A percentile compares a stretch with the other conserved stretches of the same genome.
These are phyloP conservation scores for Lasioglossum malachurum DNA, from an alignment of 2,888 invertebrate species.

Conservation along the genomic window DNA sequence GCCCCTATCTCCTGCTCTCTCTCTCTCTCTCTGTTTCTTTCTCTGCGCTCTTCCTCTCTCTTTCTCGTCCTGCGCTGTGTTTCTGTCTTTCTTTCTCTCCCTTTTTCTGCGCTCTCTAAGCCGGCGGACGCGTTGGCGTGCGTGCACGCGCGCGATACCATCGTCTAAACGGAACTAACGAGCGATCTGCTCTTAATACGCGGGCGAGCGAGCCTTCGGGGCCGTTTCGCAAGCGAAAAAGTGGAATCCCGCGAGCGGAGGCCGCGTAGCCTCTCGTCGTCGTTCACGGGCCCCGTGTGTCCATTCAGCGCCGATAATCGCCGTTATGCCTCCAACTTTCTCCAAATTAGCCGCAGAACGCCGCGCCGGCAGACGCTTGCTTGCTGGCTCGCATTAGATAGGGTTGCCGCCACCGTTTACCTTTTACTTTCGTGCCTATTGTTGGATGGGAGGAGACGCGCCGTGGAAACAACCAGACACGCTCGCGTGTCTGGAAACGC, in stretches of 20 bases:
- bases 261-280: conserved; percentile 17
- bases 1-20: neutral
- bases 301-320: conserved; percentile 71
- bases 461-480: conserved; percentile 18
- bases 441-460: conserved; percentile 45
- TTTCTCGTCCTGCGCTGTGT: neutral
- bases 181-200: conserved; percentile 53
- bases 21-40: neutral
- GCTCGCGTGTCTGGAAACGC: conserved; percentile 28
- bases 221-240: conserved; percentile 24
- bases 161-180: conserved; percentile 69
- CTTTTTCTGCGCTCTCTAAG: neutral
- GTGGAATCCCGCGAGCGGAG: conserved; percentile 2
- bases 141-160: conserved; percentile 43
- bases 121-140: neutral
- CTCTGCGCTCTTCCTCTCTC: conserved; percentile 14
- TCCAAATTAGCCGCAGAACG: conserved; percentile 76
- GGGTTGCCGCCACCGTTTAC: conserved; percentile 66
- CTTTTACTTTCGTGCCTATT: conserved; percentile 77
- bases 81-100: neutral
- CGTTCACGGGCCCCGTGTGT: conserved; percentile 23
- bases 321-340: conserved; percentile 73
- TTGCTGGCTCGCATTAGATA: conserved; percentile 70
- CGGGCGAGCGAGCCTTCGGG: conserved; percentile 1
- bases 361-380: conserved; percentile 51